Evolutionary conservation across 2,888 invertebrate genomes (phyloP).

Genomic region (Drosophila nr. fundita): DNA sequence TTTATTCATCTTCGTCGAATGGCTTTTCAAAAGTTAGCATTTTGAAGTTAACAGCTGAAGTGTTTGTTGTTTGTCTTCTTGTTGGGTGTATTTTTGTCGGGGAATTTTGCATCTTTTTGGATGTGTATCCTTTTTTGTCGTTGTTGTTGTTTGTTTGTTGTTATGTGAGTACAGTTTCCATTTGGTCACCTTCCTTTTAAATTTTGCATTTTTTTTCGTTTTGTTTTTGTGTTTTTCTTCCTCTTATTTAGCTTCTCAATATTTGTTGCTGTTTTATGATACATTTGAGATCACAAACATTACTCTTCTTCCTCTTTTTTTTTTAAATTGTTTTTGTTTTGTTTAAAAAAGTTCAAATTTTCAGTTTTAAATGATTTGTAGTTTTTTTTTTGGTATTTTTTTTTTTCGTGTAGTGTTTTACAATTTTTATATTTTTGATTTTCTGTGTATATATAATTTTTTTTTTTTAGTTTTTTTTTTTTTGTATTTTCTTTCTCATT

Average conservation of each 20-base stretch:
- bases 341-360: slow-evolving; percentile 74
- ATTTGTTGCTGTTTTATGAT: slow-evolving; percentile 76
- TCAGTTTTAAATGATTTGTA: slow-evolving; percentile 66
- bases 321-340: slow-evolving; percentile 42
- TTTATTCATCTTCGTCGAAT: slow-evolving; percentile 45
- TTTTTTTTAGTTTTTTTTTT: slow-evolving; percentile 40
- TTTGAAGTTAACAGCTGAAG: slow-evolving; percentile 63
- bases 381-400: slow-evolving; percentile 50
- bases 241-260: slow-evolving; percentile 67
- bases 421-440: slow-evolving; percentile 66
- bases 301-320: slow-evolving; percentile 51
- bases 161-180: slow-evolving; percentile 46
- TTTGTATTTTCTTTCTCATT: slow-evolving; percentile 33
- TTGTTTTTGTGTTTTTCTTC: slow-evolving; percentile 21
- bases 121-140: slow-evolving; percentile 41
- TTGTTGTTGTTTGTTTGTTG: slow-evolving; percentile 45
- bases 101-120: slow-evolving; percentile 76
- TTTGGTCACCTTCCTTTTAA: slow-evolving; percentile 47
- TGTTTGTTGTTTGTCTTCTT: slow-evolving; percentile 33
- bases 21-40: slow-evolving; percentile 65
- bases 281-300: slow-evolving; percentile 84
- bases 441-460: slow-evolving; percentile 48
- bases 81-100: slow-evolving; percentile 46
- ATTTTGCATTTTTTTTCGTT: slow-evolving; percentile 41
- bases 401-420: slow-evolving; percentile 55